These are phyloP conservation scores for Cavia porcellus DNA, from an alignment of 2,113 vertebrate species.

Conservation along the genomic window DNA sequence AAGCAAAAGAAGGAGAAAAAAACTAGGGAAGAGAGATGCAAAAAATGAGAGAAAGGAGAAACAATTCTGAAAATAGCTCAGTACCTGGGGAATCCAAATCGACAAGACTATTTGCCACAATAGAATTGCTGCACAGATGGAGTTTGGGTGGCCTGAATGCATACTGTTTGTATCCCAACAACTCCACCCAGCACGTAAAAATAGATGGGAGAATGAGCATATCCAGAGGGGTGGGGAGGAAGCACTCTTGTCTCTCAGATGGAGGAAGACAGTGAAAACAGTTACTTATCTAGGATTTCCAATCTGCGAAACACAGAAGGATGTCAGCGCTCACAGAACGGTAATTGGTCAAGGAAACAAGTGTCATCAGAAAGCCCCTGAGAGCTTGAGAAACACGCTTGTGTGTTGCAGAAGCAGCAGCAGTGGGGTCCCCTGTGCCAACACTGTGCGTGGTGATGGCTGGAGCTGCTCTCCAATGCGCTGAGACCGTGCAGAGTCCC, in stretches of 20 bases:
- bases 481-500: neutral
- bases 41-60: neutral
- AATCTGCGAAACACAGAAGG: slow-evolving; percentile 52
- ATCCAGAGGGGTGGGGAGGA: neutral
- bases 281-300: slow-evolving; percentile 57
- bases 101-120: neutral
- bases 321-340: neutral
- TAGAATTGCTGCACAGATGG: slow-evolving; percentile 32
- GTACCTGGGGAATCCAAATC: slow-evolving; percentile 47
- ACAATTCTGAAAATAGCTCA: slow-evolving; percentile 6
- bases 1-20: neutral
- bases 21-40: neutral
- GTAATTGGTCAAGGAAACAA: slow-evolving; percentile 58
- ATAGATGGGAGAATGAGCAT: neutral
- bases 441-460: neutral
- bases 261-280: slow-evolving; percentile 47
- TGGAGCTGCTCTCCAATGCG: neutral
- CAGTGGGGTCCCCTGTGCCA: rapidly evolving
- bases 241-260: slow-evolving; percentile 10
- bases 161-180: slow-evolving; percentile 45
- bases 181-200: slow-evolving; percentile 32
- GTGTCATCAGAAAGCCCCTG: slow-evolving; percentile 11
- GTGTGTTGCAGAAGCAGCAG: neutral
- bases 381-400: slow-evolving; percentile 30
- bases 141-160: neutral